Percentiles rank a stretch among this genome's conserved stretches.
Conservation (phyloP, 2,113 vertebrate species). For the Nothoprocta perdicaria region DNA sequence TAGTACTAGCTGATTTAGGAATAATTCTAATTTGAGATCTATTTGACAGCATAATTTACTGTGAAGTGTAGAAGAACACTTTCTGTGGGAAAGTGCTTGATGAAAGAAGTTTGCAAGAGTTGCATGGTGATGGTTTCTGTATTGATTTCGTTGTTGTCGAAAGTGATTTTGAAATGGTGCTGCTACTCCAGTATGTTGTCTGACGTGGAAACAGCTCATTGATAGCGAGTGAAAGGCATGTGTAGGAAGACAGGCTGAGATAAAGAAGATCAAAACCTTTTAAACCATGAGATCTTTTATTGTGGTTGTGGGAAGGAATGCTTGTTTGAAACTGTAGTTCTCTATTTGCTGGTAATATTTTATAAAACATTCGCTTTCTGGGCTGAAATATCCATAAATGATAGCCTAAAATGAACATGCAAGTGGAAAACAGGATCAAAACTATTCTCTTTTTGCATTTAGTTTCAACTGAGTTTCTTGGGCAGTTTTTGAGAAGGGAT, state of each 20-base stretch:
- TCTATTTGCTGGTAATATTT: not conserved
- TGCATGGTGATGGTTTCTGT: not conserved
- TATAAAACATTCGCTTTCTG: not conserved
- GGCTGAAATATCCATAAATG: not conserved
- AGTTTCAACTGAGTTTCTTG: not conserved
- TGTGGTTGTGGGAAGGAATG: not conserved
- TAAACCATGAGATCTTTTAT: not conserved
- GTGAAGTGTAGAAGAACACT: not conserved
- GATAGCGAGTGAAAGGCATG: not conserved
- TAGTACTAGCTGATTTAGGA: not conserved
- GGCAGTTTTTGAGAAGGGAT: not conserved
- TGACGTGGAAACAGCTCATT: not conserved
- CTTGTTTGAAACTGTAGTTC: not conserved
- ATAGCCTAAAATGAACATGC: not conserved
- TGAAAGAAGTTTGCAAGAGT: not conserved
- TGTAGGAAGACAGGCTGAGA: not conserved
- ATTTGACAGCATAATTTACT: not conserved
- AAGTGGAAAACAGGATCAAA: not conserved
- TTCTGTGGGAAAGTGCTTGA: not conserved
- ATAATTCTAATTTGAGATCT: not conserved
- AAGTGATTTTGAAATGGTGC: accelerated
- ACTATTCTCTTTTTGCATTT: not conserved
- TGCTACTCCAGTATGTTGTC: not conserved
- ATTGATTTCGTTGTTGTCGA: not conserved
- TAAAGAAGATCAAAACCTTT: not conserved